Evolutionary conservation across 2,888 invertebrate species (phyloP).

Genomic region (Labia minor): DNA sequence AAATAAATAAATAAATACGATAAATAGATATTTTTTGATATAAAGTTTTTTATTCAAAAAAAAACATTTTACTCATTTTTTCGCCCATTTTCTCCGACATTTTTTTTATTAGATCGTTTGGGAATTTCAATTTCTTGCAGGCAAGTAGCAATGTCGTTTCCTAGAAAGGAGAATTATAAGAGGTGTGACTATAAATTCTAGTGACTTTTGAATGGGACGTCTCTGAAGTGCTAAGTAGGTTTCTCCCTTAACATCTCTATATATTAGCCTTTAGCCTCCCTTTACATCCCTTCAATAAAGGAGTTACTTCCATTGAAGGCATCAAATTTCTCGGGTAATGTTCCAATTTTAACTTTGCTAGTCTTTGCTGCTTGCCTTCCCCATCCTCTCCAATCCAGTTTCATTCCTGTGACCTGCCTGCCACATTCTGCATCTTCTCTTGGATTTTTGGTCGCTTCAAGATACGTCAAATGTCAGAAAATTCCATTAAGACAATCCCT

Average conservation of each 20-base stretch:
- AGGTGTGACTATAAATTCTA: not conserved
- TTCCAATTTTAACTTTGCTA: slow-evolving; percentile 4
- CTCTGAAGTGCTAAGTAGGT: slow-evolving; percentile 2
- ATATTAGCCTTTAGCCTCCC: slow-evolving; percentile 7
- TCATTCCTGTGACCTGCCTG: no score
- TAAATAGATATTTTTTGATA: no score
- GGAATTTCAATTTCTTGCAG: not conserved
- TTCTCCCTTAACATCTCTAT: slow-evolving; percentile 13
- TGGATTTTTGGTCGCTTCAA: no score
- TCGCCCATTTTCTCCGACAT: not conserved
- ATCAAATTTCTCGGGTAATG: slow-evolving; percentile 6
- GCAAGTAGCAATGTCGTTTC: not conserved
- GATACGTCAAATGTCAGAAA: no score
- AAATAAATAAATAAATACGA: no score
- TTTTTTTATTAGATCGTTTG: slow-evolving; percentile 6
- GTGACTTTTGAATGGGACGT: not conserved
- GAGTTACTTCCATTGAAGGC: not conserved
- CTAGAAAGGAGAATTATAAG: not conserved
- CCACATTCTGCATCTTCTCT: no score
- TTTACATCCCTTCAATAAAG: slow-evolving; percentile 5
- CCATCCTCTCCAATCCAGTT: not conserved
- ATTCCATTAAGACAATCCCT: no score
- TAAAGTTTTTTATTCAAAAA: no score
- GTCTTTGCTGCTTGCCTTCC: not conserved
- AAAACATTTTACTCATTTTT: no score